Conservation (phyloP, 2,113 vertebrate species). For the Platysteira castanea region DNA sequence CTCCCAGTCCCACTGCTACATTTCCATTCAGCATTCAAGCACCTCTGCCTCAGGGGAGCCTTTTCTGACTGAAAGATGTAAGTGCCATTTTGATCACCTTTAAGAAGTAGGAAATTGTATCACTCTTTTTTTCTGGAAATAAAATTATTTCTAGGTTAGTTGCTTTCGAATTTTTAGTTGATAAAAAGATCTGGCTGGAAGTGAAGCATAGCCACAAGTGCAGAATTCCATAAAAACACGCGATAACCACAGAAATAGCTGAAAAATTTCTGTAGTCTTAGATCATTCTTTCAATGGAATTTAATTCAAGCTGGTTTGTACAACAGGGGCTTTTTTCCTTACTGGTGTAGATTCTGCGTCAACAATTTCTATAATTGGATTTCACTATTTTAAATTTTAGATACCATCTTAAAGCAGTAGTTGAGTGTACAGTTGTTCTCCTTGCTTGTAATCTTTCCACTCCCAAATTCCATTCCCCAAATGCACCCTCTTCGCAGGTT, state of each 20-base stretch:
- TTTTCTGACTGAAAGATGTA: not conserved
- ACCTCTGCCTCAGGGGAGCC: not conserved
- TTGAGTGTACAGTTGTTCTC: not conserved
- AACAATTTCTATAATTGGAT: not conserved
- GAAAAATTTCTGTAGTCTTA: not conserved
- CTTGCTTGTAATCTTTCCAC: not conserved
- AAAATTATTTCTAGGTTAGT: not conserved
- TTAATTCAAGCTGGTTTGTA: not conserved
- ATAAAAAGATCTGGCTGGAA: not conserved
- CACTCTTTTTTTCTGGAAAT: constrained; percentile 7
- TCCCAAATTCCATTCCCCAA: not conserved
- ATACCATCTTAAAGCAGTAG: not conserved
- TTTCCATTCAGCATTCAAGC: not conserved
- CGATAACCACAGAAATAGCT: not conserved
- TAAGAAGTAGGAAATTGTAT: not conserved
- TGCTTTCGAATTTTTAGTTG: not conserved
- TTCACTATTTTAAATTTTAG: not conserved
- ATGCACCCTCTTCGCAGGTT: not conserved
- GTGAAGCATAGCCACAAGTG: not conserved
- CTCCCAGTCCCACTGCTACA: not conserved
- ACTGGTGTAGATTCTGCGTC: not conserved
- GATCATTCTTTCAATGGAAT: not conserved
- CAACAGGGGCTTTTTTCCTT: not conserved
- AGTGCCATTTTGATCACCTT: not conserved
- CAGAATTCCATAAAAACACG: not conserved